phyloP scores from a whole-genome alignment of 2,797 vertebrate genomes.

The Dermochelys coriacea region DNA sequence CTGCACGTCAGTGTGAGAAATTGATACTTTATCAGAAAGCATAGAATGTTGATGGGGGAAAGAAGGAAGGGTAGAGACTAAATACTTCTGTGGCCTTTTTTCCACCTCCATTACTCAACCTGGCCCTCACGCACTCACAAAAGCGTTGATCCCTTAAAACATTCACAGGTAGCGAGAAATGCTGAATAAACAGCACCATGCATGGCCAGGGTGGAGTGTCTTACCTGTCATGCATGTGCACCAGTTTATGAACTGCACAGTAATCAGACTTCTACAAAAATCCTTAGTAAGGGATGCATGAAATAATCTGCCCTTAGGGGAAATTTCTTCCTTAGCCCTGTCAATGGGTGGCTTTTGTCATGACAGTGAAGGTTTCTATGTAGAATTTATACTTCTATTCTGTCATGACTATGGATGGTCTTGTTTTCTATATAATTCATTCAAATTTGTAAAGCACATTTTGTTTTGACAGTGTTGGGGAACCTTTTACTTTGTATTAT shows the following conservation, averaged over 20 bases:
- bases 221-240: background rate
- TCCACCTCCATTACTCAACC: background rate
- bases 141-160: too few species aligned
- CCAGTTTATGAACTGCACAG: background rate
- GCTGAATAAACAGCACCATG: background rate
- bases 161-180: background rate
- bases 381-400: background rate
- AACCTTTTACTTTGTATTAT: background rate
- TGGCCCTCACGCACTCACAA: too few species aligned
- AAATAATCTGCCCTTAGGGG: background rate
- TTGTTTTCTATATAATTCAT: background rate
- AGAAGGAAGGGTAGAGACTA: background rate
- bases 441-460: background rate
- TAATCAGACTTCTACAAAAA: background rate
- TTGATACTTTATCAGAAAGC: background rate
- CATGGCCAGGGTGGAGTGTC: background rate
- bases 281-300: background rate
- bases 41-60: too few species aligned
- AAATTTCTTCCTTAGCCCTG: background rate
- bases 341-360: background rate
- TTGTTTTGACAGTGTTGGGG: background rate
- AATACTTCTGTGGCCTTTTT: background rate
- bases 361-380: background rate
- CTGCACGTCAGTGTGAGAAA: fast-evolving
- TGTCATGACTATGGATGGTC: background rate